These are phyloP conservation scores for Theodoxus fluviatilis DNA, from an alignment of 2,888 invertebrate species.

Conservation along the genomic window DNA sequence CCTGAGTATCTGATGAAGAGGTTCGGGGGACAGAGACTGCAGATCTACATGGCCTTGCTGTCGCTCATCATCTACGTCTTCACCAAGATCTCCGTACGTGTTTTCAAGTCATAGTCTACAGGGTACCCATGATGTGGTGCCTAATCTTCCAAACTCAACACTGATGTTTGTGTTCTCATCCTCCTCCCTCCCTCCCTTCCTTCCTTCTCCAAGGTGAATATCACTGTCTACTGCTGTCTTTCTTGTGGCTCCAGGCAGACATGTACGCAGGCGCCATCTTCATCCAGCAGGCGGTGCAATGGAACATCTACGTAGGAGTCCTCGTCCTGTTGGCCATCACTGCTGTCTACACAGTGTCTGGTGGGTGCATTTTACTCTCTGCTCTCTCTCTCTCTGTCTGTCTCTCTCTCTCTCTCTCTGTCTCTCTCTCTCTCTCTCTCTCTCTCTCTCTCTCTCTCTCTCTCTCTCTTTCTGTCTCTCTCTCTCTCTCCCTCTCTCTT, in stretches of 20 bases:
- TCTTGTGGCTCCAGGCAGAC: slow-evolving; percentile 59
- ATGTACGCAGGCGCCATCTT: slow-evolving; percentile 70
- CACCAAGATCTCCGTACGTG: slow-evolving; percentile 69
- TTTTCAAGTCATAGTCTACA: slow-evolving; percentile 28
- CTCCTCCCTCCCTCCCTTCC: too few relatives aligned
- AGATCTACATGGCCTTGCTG: slow-evolving; percentile 68
- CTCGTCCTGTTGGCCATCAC: slow-evolving; percentile 67
- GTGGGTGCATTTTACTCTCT: slow-evolving; percentile 41
- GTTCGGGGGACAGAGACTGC: slow-evolving; percentile 69
- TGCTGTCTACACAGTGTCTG: slow-evolving; percentile 68
- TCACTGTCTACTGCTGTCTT: background rate
- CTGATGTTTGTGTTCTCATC: too few relatives aligned
- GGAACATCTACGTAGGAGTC: slow-evolving; percentile 68
- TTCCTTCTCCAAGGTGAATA: background rate
- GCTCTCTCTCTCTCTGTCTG: too few relatives aligned
- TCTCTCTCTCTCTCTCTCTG: slow-evolving; percentile 18
- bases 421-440: slow-evolving; percentile 23
- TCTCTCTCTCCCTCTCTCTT: background rate
- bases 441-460: slow-evolving; percentile 1
- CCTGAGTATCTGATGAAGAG: slow-evolving; percentile 69
- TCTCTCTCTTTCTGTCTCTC: background rate
- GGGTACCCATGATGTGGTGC: too few relatives aligned
- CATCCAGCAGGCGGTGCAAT: slow-evolving; percentile 67
- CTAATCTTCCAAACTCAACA: too few relatives aligned
- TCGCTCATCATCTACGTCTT: slow-evolving; percentile 69